Conservation (phyloP, 2,113 vertebrate genomes). For the Etia nguti region DNA sequence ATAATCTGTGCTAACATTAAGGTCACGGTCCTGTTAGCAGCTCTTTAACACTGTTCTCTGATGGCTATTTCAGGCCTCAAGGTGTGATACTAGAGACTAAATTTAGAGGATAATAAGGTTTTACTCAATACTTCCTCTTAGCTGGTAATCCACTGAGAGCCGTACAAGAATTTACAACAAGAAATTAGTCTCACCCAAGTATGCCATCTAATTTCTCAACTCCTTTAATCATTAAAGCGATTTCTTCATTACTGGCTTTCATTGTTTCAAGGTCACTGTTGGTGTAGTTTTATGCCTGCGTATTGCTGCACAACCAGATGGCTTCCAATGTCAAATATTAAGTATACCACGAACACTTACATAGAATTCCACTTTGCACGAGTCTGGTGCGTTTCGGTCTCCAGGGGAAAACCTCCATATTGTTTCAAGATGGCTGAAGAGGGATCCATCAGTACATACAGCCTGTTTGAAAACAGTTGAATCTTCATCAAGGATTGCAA, state of each 20-base stretch:
- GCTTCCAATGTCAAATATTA: background rate
- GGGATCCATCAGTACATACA: slow-evolving; percentile 70
- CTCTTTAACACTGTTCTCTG: background rate
- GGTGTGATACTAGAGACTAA: background rate
- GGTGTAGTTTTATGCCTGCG: background rate
- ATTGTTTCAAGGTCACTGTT: background rate
- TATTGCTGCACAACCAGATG: background rate
- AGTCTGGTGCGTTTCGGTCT: slow-evolving; percentile 22
- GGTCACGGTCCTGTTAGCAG: background rate
- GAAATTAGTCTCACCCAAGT: background rate
- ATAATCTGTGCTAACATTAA: background rate
- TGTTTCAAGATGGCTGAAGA: slow-evolving; percentile 80
- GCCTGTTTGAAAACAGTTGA: slow-evolving; percentile 59
- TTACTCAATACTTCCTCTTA: background rate
- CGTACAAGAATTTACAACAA: background rate
- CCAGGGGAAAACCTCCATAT: slow-evolving; percentile 74
- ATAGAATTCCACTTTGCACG: slow-evolving; percentile 74
- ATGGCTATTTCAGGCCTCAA: slow-evolving; percentile 22
- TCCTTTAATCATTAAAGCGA: background rate
- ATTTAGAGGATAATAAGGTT: slow-evolving; percentile 46
- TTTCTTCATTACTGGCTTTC: background rate
- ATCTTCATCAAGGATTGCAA: background rate
- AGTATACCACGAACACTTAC: slow-evolving; percentile 54
- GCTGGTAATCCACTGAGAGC: background rate
- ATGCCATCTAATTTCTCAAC: background rate